Percentiles rank a stretch among this genome's conserved stretches.
Evolutionary conservation across 2,797 vertebrate species (phyloP).

Genomic region (Acipenser oxyrinchus): DNA sequence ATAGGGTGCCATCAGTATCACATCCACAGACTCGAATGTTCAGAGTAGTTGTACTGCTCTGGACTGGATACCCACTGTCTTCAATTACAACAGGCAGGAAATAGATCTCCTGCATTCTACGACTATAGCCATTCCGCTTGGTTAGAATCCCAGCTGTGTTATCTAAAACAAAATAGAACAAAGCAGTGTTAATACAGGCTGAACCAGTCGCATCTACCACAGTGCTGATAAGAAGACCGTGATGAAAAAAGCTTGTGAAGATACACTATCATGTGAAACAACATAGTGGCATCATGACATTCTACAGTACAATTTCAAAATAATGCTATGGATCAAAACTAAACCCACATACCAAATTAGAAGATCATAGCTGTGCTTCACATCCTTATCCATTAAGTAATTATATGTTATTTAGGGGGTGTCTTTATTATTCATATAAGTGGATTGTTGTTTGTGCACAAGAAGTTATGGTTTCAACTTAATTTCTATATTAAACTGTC

Average conservation of each 20-base stretch:
- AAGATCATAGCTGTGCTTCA: too few relatives aligned
- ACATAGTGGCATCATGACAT: too few relatives aligned
- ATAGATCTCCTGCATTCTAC: slow-evolving; percentile 80
- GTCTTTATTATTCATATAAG: too few relatives aligned
- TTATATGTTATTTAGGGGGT: too few relatives aligned
- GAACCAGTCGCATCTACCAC: background rate
- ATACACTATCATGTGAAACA: background rate
- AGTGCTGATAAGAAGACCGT: background rate
- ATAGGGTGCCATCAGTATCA: slow-evolving; percentile 75
- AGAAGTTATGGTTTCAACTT: too few relatives aligned
- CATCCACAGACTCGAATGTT: slow-evolving; percentile 91
- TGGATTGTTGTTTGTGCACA: too few relatives aligned
- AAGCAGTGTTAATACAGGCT: background rate
- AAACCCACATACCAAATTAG: too few relatives aligned
- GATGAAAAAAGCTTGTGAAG: background rate
- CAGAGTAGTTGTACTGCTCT: slow-evolving; percentile 90
- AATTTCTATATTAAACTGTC: too few relatives aligned
- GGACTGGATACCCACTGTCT: slow-evolving; percentile 85
- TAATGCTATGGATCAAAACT: background rate
- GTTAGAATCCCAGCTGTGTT: slow-evolving; percentile 91
- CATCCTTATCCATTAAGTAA: too few relatives aligned
- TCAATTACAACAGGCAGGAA: slow-evolving; percentile 82
- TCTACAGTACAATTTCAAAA: background rate
- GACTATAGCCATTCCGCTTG: slow-evolving; percentile 75
- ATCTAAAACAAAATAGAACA: slow-evolving; percentile 56